Evolutionary conservation across 1,140 invertebrate genomes (phyloP), one percentile per base, ranked within the genome.

Genomic region (Drosophila cardini): DNA sequence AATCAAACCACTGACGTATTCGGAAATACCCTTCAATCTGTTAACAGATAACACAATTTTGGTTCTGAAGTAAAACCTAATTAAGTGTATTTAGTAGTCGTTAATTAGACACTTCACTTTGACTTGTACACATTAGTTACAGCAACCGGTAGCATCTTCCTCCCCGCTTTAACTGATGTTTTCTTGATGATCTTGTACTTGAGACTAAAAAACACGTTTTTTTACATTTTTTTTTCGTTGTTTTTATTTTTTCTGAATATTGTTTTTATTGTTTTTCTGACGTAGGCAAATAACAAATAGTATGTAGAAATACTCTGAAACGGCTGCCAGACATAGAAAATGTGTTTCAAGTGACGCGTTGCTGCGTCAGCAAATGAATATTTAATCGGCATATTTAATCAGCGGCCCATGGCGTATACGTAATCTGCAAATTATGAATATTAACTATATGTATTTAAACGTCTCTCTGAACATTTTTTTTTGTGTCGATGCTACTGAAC

Each of bases 341-440:
- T 73, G 43, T 86, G 78, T 78, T 72, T 78, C 68, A 61, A 85
- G 78, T 86, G 83, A 87, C 84, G 84, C 70, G 69, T 62, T 77
- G 76, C 83, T 89, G 73, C 84, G 83, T 89, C 83, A 87, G 83
- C 84, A 87, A 89, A 80, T 87, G 73, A 87, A 87, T 87, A 87
- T 80, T 87, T 83, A 89, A 89, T 83, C 84, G 73, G 52, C 67
- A 89, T 83, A 87, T 57, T 82, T 79, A 86, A 79, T 82, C 76
- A 68, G 52, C 52, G 63, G 16, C 21, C 65, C 52, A 15, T 57
- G 65, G 64, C 73, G 67, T 76, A 67, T 76, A 62, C 72, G 64
- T 73, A 87, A 73, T 70, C 56, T 55, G 11, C 56, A 55, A 73
- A 60, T 61, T 60, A 73, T 73, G 71, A 69, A 69, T 60, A 58